Evolutionary conservation across 1,140 invertebrate genomes (phyloP), one percentile per base, ranked within the genome.

Genomic region (Drosophila insularis): DNA sequence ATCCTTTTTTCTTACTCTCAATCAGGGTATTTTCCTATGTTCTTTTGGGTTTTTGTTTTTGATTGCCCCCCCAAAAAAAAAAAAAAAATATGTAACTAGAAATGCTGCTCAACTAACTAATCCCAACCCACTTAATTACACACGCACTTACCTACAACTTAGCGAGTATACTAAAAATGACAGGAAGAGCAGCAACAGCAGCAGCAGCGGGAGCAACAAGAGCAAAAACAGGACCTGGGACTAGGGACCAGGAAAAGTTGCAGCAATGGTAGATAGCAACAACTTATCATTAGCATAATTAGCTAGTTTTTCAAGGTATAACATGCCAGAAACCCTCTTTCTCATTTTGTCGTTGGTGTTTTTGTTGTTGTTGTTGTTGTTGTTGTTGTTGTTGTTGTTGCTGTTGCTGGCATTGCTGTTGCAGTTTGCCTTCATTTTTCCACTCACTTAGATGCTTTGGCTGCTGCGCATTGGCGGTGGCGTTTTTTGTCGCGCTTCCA

Each of bases 71-170:
- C 27, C 0, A 27, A 27, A 27, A 27, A 27, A 27, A 27, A 27
- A 27, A 27, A 31, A 19, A 35, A 27, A 27, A n/a, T 54, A 21
- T 4, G 14, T 14, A 46, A 50, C 21, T 73, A 61, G 4, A 31
- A 17, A 58, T 75, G 68, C 32, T 73, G 73, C 72, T 73, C 56
- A 68, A 63, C 73, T 75, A 75, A 80, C 81, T 78, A 81, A 74
- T 75, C 74, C 80, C 71, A 65, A 68, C 69, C 77, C 81, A 78
- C 81, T 85, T 74, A 85, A 85, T 78, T 85, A 85, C 61, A 85
- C 68, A 80, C 81, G 68, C 74, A 71, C 72, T 81, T 87, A 85
- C 81, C 81, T 86, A 85, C 78, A 87, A 86, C 75, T 73, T 87
- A 76, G 56, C 50, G 63, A 74, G 74, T 74, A 66, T 58, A 74